phyloP scores from a whole-genome alignment of 1,140 invertebrate species.

The Cephus cinctus region DNA sequence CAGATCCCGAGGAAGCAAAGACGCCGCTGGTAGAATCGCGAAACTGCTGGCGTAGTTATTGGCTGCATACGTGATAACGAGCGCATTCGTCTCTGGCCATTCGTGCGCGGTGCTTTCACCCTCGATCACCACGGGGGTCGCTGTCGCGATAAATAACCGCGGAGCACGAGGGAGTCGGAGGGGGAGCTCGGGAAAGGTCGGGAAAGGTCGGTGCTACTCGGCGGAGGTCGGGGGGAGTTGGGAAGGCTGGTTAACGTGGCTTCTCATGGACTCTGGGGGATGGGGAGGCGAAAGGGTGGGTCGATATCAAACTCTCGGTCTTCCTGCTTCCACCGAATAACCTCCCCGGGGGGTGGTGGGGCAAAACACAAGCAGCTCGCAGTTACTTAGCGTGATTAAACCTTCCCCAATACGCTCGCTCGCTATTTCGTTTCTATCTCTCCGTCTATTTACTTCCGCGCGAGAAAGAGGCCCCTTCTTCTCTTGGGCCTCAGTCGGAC shows the following conservation, averaged over 20 bases:
- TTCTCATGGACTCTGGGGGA: no score
- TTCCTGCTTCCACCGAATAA: slow-evolving; percentile 18
- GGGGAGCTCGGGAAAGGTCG: not conserved
- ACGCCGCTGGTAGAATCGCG: no score
- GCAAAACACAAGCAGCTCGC: slow-evolving; percentile 9
- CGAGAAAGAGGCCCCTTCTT: not conserved
- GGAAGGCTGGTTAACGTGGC: slow-evolving; percentile 4
- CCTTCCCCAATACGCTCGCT: slow-evolving; percentile 5
- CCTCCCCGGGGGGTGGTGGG: no score
- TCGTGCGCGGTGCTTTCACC: not conserved
- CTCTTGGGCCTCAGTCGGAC: not conserved
- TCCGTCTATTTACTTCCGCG: not conserved
- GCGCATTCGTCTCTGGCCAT: no score
- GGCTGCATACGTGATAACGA: no score
- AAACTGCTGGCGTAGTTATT: no score
- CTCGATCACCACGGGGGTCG: slow-evolving; percentile 1
- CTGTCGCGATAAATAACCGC: slow-evolving; percentile 9
- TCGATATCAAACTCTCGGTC: slow-evolving; percentile 8
- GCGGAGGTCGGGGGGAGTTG: not conserved
- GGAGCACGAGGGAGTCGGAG: not conserved
- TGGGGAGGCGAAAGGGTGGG: no score
- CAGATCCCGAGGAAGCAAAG: no score
- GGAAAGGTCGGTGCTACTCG: not conserved
- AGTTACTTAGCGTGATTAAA: slow-evolving; percentile 23
- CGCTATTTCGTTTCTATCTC: not conserved